Conservation (phyloP, 2,113 vertebrate species). For the Jaculus jaculus region DNA sequence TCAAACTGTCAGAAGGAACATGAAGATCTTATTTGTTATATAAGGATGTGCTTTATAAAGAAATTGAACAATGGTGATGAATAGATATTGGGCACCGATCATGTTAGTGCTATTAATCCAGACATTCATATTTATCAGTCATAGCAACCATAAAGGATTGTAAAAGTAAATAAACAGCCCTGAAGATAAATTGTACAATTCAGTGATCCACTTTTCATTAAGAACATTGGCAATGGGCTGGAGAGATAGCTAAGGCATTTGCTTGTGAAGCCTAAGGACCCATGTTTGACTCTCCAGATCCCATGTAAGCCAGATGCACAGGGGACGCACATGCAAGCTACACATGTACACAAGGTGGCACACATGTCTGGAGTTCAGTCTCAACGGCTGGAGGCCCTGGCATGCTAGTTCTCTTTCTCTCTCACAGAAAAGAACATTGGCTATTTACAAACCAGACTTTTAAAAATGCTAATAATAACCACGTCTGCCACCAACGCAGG, state of each 20-base stretch:
- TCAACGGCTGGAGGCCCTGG: no score
- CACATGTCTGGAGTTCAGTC: no score
- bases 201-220: conserved; percentile 26
- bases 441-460: conserved; percentile 40
- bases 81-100: conserved; percentile 84
- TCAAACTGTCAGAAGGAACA: conserved; percentile 85
- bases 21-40: conserved; percentile 83
- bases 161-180: conserved; percentile 64
- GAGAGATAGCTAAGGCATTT: no score
- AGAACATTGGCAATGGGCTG: not conserved
- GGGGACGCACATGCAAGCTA: no score
- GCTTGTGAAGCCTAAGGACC: no score
- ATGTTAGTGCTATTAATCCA: conserved; percentile 85
- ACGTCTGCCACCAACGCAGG: not conserved
- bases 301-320: no score
- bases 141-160: conserved; percentile 12
- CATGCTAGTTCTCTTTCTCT: no score
- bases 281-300: no score
- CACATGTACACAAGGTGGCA: no score
- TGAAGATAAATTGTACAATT: conserved; percentile 49
- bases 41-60: conserved; percentile 82
- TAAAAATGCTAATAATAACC: conserved; percentile 36
- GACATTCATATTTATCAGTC: conserved; percentile 66
- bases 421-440: not conserved
- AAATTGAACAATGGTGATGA: conserved; percentile 82